phyloP scores from a whole-genome alignment of 2,888 invertebrate species.

The Netelia fuscicornis region DNA sequence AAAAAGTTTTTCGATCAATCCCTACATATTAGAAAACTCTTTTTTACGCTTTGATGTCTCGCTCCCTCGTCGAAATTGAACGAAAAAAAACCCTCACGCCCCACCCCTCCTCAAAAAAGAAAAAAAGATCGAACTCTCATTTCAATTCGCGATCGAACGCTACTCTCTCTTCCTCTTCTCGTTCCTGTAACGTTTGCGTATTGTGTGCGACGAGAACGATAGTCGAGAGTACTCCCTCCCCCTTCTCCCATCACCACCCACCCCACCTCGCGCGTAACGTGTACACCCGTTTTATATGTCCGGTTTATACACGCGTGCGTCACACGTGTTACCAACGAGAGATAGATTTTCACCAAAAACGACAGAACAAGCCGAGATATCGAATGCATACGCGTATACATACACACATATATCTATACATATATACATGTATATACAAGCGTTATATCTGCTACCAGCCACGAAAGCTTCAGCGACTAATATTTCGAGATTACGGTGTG shows the following conservation, averaged over 20 bases:
- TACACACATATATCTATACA: not conserved
- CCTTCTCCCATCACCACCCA: no score
- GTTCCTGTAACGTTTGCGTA: not conserved
- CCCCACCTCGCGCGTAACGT: not conserved
- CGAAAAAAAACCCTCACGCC: not conserved
- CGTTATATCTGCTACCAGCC: conserved; percentile 43
- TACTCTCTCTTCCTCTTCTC: not conserved
- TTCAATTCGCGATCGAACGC: conserved; percentile 29
- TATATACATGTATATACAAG: conserved; percentile 1
- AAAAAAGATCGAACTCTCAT: conserved; percentile 30
- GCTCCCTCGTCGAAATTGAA: not conserved
- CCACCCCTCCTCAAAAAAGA: not conserved
- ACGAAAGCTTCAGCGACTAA: conserved; percentile 71
- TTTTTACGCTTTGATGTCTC: conserved; percentile 3
- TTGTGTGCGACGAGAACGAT: conserved; percentile 4
- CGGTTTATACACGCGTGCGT: not conserved
- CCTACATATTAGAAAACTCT: conserved; percentile 8
- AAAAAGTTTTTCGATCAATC: conserved; percentile 15
- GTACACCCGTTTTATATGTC: not conserved
- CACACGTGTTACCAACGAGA: not conserved
- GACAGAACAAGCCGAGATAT: conserved; percentile 5
- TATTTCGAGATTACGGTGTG: conserved; percentile 77
- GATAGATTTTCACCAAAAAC: not conserved
- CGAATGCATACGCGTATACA: not conserved
- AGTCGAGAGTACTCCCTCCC: not conserved